phyloP scores from a whole-genome alignment of 2,888 invertebrate genomes.

The Coelinius sp. region DNA sequence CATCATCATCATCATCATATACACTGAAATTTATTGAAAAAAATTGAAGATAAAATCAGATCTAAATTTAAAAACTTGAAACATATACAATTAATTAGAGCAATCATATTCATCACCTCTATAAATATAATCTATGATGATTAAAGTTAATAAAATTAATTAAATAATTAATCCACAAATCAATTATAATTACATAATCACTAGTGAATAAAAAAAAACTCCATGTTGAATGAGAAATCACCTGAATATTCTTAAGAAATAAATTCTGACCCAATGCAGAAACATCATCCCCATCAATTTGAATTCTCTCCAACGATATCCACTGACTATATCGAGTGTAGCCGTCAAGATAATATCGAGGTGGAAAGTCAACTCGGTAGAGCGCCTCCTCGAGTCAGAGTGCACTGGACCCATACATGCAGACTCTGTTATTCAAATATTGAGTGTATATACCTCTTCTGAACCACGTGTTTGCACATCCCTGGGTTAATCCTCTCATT shows the following conservation, averaged over 20 bases:
- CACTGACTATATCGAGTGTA: background rate
- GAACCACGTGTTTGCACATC: slow-evolving; percentile 16
- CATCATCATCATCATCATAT: too few relatives aligned
- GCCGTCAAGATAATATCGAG: slow-evolving; percentile 12
- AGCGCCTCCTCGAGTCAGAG: slow-evolving; percentile 27
- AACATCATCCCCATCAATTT: background rate
- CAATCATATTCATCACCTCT: too few relatives aligned
- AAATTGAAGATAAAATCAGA: too few relatives aligned
- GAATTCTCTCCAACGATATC: background rate
- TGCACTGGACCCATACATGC: slow-evolving; percentile 32
- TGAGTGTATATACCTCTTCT: background rate
- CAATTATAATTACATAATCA: background rate
- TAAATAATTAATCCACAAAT: background rate
- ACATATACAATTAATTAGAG: too few relatives aligned
- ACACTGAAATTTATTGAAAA: too few relatives aligned
- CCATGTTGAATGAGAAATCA: too few relatives aligned
- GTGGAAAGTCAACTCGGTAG: slow-evolving; percentile 31
- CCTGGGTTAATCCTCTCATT: background rate
- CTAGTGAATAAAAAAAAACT: background rate
- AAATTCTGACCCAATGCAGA: too few relatives aligned
- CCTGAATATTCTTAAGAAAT: background rate
- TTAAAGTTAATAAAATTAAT: too few relatives aligned
- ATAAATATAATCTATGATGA: too few relatives aligned
- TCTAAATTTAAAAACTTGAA: too few relatives aligned
- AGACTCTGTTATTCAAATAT: slow-evolving; percentile 1